Percentiles rank a stretch among this genome's conserved stretches.
These are phyloP conservation scores for Brachionus calyciflorus DNA, from an alignment of 1,140 invertebrate species.

Conservation along the genomic window DNA sequence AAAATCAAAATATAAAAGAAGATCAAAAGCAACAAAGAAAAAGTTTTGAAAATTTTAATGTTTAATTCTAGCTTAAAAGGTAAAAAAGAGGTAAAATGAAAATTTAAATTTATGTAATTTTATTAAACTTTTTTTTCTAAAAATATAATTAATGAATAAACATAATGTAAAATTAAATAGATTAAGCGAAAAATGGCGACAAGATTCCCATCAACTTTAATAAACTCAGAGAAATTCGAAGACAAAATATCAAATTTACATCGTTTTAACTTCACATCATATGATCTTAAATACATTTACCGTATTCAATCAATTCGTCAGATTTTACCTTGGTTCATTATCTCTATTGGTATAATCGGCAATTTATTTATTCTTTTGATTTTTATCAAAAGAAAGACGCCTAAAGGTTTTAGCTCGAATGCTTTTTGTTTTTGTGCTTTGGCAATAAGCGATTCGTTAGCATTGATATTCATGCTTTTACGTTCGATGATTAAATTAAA, in stretches of 20 bases:
- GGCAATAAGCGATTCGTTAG: neutral
- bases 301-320: neutral
- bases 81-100: too few relatives aligned
- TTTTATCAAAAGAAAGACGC: conserved; percentile 2
- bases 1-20: too few relatives aligned
- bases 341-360: conserved; percentile 18
- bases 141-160: too few relatives aligned
- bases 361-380: conserved; percentile 16
- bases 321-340: conserved; percentile 2
- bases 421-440: conserved; percentile 29
- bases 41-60: too few relatives aligned
- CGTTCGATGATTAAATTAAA: neutral
- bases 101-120: too few relatives aligned
- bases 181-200: too few relatives aligned
- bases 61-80: too few relatives aligned
- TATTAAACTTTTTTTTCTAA: too few relatives aligned
- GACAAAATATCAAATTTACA: neutral
- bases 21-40: too few relatives aligned
- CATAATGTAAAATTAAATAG: too few relatives aligned
- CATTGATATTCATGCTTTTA: conserved; percentile 27
- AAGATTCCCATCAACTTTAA: neutral
- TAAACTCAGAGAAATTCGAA: neutral
- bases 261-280: conserved; percentile 1
- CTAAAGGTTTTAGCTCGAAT: neutral
- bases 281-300: conserved; percentile 6